phyloP scores from a whole-genome alignment of 2,797 vertebrate genomes.

The Ptychobarbus kaznakovi region DNA sequence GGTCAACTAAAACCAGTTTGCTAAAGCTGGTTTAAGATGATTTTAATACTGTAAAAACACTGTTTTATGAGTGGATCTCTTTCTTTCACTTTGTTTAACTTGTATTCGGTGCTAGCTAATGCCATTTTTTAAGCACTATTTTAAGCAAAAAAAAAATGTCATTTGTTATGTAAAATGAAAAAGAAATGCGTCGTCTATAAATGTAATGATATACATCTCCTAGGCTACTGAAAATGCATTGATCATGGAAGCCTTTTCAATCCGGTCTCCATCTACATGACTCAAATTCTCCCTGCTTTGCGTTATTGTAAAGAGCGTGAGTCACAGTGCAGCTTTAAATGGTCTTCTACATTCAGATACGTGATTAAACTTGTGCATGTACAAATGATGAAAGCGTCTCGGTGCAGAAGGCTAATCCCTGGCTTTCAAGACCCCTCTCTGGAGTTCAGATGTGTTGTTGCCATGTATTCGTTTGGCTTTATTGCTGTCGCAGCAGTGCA shows the following conservation, averaged over 20 bases:
- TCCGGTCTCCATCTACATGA: neutral
- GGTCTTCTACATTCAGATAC: neutral
- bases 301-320: neutral
- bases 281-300: neutral
- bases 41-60: neutral
- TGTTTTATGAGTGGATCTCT: neutral
- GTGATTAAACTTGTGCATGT: constrained; percentile 7
- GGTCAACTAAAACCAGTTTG: neutral
- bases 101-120: neutral
- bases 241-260: neutral
- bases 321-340: neutral
- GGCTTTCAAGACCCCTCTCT: constrained; percentile 7
- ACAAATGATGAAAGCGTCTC: neutral
- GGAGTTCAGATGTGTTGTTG: constrained; percentile 21
- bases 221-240: neutral
- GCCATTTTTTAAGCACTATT: neutral
- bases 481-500: neutral
- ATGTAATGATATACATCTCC: neutral
- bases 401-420: neutral
- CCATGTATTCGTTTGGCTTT: constrained; percentile 34
- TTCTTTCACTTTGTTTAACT: neutral
- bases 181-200: constrained; percentile 8
- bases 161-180: neutral
- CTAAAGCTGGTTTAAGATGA: neutral
- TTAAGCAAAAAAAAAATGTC: neutral